Base-by-base conservation (phyloP, 1,140 invertebrate species). In the Drosophila tani region DNA sequence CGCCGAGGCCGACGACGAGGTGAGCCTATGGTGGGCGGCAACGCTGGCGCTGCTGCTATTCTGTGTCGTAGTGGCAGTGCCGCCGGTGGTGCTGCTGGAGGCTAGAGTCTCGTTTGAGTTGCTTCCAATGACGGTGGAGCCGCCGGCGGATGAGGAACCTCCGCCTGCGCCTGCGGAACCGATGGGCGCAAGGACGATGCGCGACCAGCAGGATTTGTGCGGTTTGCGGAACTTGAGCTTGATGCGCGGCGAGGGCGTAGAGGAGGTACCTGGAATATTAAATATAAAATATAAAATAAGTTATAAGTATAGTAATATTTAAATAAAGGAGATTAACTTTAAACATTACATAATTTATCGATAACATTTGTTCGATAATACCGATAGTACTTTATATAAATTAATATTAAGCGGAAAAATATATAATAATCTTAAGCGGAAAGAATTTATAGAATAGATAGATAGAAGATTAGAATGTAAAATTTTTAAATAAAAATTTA, bases 171-270 rank as follows among this genome's bases (percentile, higher is more conserved):
- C 63, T 19, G 56, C 59, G 50, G 77, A 75, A 17, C 91, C 86
- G 43, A 85, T 92, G 5, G 91, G 85, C 3, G 92, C 79, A 7
- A 92, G 75, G n/a, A 92, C 82, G 50, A 86, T 92, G 55, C 91
- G 91, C 17, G 85, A 87, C 91, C 91, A 91, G 62, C 86, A 82
- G 56, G 87, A 91, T 46, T 93, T 93, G 53, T 91, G 87, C 6
- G 92, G 92, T 55, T 93, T 93, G 12, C 92, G 86, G 67, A 91
- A 93, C 56, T 93, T 92, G 19, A 82, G 76, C 51, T 93, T 93
- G 24, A 90, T 92, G 41, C 92, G 88, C 17, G 92, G 92, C 51
- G 92, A 93, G 19, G 92, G 92, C 15, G 91, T 92, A 11, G 91
- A 93, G 17, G 86, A 85, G 17, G 79, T 76, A 38, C 65, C 81